Evolutionary conservation across 2,797 vertebrate species (phyloP), one percentile per base, ranked within the genome.

Genomic region (Knipowitschia caucasica): DNA sequence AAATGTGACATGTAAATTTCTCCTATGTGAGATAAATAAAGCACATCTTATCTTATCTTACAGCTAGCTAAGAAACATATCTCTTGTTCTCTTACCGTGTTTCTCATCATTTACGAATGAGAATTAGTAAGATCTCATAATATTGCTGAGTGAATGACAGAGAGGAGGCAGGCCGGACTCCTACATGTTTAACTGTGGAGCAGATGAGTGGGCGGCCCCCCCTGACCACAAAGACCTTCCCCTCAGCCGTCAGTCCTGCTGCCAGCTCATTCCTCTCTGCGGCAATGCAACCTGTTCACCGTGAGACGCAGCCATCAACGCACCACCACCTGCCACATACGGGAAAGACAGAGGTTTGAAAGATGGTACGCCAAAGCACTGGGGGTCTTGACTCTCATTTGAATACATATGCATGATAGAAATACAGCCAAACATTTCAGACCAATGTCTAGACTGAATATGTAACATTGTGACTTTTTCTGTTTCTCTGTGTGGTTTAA

Each of bases 211-310:
- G 46, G 2, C 17, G 25, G 42, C 50, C 14, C 45, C 53, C 31
- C 55, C 47, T 36, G 27, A 45, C 46, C 56, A 53, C 6, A 64
- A 60, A 67, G 47, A 62, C 39, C 54, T 59, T n/a, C 34, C 56
- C 59, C 55, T 64, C 44, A 25, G 17, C 45, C 62, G 53, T 50
- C 1, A 29, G 31, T 33, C 57, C 23, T 29, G 42, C 36, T 56
- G 50, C 66, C 43, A 53, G 61, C 55, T 56, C 66, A 70, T 70
- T 68, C 65, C 65, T 61, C 66, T 67, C 68, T 59, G 31, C 23
- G 30, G 46, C 20, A 56, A 55, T 34, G 62, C 59, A 39, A 47
- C 26, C 59, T 47, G 53, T 61, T 72, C 56, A 50, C 53, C 2
- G 29, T 56, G 52, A 49, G 8, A 47, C 52, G 63, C 64, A 66